phyloP scores from a whole-genome alignment of 1,140 invertebrate genomes.

The Rhopalosiphum padi region DNA sequence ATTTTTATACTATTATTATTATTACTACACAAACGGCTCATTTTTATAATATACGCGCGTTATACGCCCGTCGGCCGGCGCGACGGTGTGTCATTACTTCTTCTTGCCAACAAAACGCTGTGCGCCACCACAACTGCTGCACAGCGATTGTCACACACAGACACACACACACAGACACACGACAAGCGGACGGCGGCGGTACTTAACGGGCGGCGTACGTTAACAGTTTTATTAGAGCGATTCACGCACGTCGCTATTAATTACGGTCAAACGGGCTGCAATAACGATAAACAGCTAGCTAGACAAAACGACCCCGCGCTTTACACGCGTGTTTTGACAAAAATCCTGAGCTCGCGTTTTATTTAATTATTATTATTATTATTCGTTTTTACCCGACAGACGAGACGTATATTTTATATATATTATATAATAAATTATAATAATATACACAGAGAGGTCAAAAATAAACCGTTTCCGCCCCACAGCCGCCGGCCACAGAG shows the following conservation, averaged over 20 bases:
- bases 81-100: not conserved
- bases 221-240: constrained; percentile 48
- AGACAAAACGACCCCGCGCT: constrained; percentile 12
- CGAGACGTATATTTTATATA: not conserved
- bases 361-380: not conserved
- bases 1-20: not conserved
- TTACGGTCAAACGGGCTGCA: constrained; percentile 41
- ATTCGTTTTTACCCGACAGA: not conserved
- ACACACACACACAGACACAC: not conserved
- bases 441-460: not conserved
- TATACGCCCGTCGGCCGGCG: not conserved
- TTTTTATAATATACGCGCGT: not conserved
- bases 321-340: not conserved
- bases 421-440: not conserved
- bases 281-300: constrained; percentile 36
- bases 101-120: not conserved
- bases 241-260: constrained; percentile 47
- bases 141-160: not conserved
- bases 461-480: constrained; percentile 50
- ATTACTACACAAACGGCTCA: not conserved
- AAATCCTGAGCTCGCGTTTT: not conserved
- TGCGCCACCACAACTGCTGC: not conserved
- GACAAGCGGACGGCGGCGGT: not conserved
- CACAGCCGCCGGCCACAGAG: not conserved
- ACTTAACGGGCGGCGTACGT: constrained; percentile 38